phyloP scores from a whole-genome alignment of 2,113 vertebrate genomes.

The Scomber japonicus region DNA sequence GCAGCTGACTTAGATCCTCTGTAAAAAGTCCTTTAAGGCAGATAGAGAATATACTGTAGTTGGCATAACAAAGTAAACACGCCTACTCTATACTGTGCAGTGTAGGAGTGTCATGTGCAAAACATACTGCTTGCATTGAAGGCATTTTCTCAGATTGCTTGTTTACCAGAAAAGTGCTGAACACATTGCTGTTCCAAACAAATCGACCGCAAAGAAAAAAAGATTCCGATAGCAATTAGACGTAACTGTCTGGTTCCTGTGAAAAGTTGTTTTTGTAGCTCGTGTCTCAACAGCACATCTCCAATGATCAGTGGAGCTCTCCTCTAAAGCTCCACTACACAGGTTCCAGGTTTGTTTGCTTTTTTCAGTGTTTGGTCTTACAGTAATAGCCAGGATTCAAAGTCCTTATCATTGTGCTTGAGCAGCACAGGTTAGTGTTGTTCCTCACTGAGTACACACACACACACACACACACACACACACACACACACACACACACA shows the following conservation, averaged over 20 bases:
- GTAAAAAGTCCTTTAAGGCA: too few relatives aligned
- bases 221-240: not conserved
- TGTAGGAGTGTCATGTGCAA: too few relatives aligned
- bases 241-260: not conserved
- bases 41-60: not conserved
- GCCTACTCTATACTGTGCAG: too few relatives aligned
- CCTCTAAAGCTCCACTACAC: conserved; percentile 33
- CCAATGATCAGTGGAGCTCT: conserved; percentile 47
- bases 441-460: not conserved
- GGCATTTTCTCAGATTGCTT: not conserved
- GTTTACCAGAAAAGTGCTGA: not conserved
- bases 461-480: too few relatives aligned
- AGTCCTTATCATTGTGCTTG: conserved; percentile 35
- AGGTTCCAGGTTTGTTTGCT: conserved; percentile 37
- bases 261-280: not conserved
- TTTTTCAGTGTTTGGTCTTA: conserved; percentile 47
- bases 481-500: not conserved
- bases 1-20: too few relatives aligned
- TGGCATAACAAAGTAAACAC: not conserved
- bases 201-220: not conserved
- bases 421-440: conserved; percentile 16
- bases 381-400: conserved; percentile 49
- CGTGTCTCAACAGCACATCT: not conserved
- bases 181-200: not conserved
- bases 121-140: too few relatives aligned